Conservation (phyloP, 2,888 invertebrate species). For the Nebria salina region DNA sequence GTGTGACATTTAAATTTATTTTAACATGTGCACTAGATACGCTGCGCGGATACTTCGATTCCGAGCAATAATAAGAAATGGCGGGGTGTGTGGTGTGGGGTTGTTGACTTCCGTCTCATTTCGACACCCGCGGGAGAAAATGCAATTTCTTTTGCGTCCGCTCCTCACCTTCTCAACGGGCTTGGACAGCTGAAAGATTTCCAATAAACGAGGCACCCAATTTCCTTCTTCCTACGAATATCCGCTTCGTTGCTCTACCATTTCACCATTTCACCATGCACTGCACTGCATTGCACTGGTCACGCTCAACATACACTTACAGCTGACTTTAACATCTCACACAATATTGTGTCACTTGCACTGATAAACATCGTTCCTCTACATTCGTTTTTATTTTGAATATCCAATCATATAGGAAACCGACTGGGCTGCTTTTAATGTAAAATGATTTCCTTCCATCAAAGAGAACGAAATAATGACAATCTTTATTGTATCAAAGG, state of each 20-base stretch:
- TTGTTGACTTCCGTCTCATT: conserved; percentile 51
- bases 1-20: not conserved
- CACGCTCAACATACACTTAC: not conserved
- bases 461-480: not conserved
- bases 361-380: too few species aligned
- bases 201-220: conserved; percentile 63
- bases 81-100: not conserved
- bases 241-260: conserved; percentile 52
- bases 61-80: not conserved
- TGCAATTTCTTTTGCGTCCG: conserved; percentile 58
- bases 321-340: too few species aligned
- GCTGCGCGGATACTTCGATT: not conserved
- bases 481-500: conserved; percentile 6
- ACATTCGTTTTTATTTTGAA: too few species aligned
- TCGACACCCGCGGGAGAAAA: conserved; percentile 54
- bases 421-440: too few species aligned
- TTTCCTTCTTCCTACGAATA: conserved; percentile 59
- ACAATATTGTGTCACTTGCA: too few species aligned
- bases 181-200: conserved; percentile 64
- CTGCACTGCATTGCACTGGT: not conserved
- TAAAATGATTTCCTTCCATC: not conserved
- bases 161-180: conserved; percentile 48
- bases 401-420: too few species aligned
- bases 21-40: not conserved
- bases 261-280: not conserved